Base-by-base conservation (phyloP, 2,113 vertebrate genomes). In the Theropithecus gelada region DNA sequence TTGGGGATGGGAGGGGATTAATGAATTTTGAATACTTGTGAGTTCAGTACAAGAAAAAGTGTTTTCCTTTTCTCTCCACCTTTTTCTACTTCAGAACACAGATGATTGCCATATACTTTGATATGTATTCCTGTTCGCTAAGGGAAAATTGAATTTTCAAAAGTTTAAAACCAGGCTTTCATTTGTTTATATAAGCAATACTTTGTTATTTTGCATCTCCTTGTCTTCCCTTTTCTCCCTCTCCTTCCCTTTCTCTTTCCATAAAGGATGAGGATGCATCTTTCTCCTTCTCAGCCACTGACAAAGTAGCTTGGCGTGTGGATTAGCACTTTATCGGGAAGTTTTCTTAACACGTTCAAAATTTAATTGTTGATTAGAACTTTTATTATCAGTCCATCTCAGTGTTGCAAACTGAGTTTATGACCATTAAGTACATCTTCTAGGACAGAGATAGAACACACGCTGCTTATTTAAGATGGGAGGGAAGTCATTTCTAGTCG, bases 91-190 rank as follows among this genome's bases (percentile, higher is more conserved):
- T 73, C 73, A 10, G n/a, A 93, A 78, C 72, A 68, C 73, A 43
- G 50, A 87, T 7, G 64, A 43, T 59, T 50, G 14, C 35, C 16
- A 45, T 27, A 20, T 80, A 8, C 35, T 88, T 80, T 22, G 81
- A 27, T 80, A 23, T 55, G 86, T 88, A 52, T 35, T 87, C 80
- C 38, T 66, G 0, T 90, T 64, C 27, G 25, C 18, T 43, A 76
- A 86, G 30, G 59, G 35, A 87, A 68, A 52, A n/a, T 35, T n/a
- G 88, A 45, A 38, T 75, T 90, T 90, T 66, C 75, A 59, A 11
- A 88, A 96, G 95, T 96, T 97, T 70, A 10, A 82, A 73, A 85
- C 59, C 55, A 73, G 75, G 66, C 55, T 93, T 66, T 59, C 11
- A 18, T 86, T 90, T 80, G 76, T 94, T 78, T 45, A 8, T 40